Evolutionary conservation across 1,140 invertebrate genomes (phyloP), one percentile per base, ranked within the genome.

Genomic region (Scaptomyza montana): DNA sequence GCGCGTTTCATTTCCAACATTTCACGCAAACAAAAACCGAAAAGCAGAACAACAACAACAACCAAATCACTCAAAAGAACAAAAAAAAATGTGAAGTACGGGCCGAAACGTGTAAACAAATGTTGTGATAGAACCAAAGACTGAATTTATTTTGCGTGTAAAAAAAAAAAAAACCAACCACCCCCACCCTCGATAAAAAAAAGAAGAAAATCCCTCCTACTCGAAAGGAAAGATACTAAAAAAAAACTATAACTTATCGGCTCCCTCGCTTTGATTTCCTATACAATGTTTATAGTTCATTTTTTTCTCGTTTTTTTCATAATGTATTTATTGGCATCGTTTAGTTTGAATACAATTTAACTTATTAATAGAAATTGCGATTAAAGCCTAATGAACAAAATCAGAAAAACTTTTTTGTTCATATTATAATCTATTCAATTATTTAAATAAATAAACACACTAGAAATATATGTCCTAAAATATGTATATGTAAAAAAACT

Each of bases 51-150:
- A 64, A 25, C 55, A 75, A 72, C 51, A 47, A 69, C 51, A 64
- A 47, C 53, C 16, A 69, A 56, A 66, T 19, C 12, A 74, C 43
- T 43, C 33, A 64, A 80, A 36, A 56, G 16, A 16, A 33, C 21
- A 45, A 39, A 66, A 41, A 47, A 5, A 33, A 33, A 33, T 0
- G 0, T 47, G 33, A 64, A 67, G 60, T 77, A 79, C 78, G 78
- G 81, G 77, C 80, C 82, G 82, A 86, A 86, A 84, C 85, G 90
- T 91, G 90, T 91, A 90, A 92, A 89, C 82, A 91, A 92, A 90
- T 92, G 90, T 92, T 92, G 90, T 92, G 90, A 92, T 92, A 92
- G 87, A 89, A 89, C 90, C 90, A 92, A 92, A 92, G 90, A 92
- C 90, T 92, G 90, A 92, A 91, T 91, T 91, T 87, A 81, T 87